phyloP scores from a whole-genome alignment of 2,888 invertebrate species.

The Sinhomidia bicolor region DNA sequence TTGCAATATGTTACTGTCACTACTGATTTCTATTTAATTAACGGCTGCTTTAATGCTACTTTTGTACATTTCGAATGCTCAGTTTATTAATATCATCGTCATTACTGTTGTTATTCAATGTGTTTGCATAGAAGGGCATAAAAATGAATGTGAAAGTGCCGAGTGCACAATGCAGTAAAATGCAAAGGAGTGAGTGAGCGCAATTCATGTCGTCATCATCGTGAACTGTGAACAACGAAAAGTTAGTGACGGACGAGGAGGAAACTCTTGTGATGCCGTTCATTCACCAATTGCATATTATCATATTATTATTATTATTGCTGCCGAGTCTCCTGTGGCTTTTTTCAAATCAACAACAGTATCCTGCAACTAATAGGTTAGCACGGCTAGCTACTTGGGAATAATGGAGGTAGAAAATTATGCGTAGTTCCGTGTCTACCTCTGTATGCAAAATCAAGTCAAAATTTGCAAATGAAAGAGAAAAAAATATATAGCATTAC shows the following conservation, averaged over 20 bases:
- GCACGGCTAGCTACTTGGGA: neutral
- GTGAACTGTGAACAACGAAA: constrained; percentile 1
- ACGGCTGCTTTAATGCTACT: neutral
- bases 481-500: neutral
- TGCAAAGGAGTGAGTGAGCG: constrained; percentile 30
- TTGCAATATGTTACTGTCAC: neutral
- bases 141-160: constrained; percentile 45
- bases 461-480: neutral
- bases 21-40: neutral
- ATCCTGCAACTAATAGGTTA: neutral
- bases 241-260: neutral
- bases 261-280: neutral
- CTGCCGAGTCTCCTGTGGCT: constrained; percentile 50
- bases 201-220: constrained; percentile 30
- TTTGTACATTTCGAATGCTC: neutral
- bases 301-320: neutral
- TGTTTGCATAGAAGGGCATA: constrained; percentile 42
- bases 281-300: neutral
- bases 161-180: constrained; percentile 45
- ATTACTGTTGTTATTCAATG: neutral
- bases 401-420: neutral
- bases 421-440: constrained; percentile 4
- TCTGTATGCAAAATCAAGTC: constrained; percentile 13
- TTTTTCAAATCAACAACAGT: constrained; percentile 36
- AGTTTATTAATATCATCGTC: neutral